Base-by-base conservation (phyloP, 2,113 vertebrate species). In the Urocynchramus pylzowi region DNA sequence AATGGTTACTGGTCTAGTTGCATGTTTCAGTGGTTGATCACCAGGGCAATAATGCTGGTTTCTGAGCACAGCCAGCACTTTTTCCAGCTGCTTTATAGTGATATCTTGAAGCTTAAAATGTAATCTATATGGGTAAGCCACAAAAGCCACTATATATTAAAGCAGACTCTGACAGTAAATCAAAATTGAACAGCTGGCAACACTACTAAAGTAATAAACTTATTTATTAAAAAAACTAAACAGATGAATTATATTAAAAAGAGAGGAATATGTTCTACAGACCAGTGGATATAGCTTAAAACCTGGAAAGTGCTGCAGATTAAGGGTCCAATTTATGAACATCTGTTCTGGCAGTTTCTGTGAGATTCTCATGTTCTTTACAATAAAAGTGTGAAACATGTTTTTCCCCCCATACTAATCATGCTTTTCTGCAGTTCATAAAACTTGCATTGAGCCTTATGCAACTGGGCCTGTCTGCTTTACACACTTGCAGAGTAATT, bases 71-170 rank as follows among this genome's bases (percentile, higher is more conserved):
- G 94, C 90, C 96, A 95, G 95, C 92, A 73, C 89, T 96, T 97
- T 96, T 91, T 93, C 97, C 96, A 96, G 93, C 95, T 97, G 95
- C 94, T 97, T 97, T 97, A 97, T 91, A 93, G 96, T 96, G 97
- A 97, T 97, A 97, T 92, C 93, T 95, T 96, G 97, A 95, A 97
- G 94, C 97, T 97, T 96, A 97, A 97, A 95, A 97, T 96, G 96
- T 96, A 97, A 97, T 97, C 96, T 96, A 86, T 89, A 96, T 83
- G 94, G 94, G 92, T 97, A 97, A 97, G 90, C 95, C 96, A 95
- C 92, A 97, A 97, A 96, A 97, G 95, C 94, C 97, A 93, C 94
- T 91, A 96, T 96, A 95, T 97, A 97, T 97, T 97, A 97, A 97
- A 97, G 94, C 92, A 97, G 93, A 77, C 89, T 95, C 81, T 94